phyloP scores from a whole-genome alignment of 2,113 vertebrate genomes.

The Heteronetta atricapilla region DNA sequence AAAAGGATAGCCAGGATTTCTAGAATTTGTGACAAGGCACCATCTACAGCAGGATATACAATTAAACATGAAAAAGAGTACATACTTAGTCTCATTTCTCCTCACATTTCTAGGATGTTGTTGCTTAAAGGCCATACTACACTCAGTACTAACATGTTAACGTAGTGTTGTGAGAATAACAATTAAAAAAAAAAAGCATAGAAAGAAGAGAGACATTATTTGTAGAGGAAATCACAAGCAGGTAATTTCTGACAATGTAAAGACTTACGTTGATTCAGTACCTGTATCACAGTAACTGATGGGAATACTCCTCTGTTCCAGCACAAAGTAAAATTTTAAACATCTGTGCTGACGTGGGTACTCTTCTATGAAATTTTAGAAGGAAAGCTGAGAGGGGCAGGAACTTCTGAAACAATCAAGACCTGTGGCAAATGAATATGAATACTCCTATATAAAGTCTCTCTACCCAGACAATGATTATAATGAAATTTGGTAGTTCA shows the following conservation, averaged over 20 bases:
- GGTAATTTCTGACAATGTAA: background rate
- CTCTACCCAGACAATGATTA: background rate
- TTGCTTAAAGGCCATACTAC: background rate
- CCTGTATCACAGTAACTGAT: background rate
- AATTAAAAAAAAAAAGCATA: background rate
- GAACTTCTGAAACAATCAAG: background rate
- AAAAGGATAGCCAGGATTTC: background rate
- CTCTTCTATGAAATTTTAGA: background rate
- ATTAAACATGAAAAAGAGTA: background rate
- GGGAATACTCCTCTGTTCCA: background rate
- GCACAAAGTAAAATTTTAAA: background rate
- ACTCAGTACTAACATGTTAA: background rate
- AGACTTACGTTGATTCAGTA: background rate
- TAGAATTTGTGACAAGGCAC: background rate
- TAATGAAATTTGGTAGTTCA: background rate
- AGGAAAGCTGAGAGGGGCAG: background rate
- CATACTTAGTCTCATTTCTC: accelerated
- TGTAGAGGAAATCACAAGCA: background rate
- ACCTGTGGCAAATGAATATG: background rate
- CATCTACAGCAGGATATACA: background rate
- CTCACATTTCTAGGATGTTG: background rate
- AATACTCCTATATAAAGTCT: background rate
- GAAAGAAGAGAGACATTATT: background rate
- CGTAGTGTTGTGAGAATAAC: background rate
- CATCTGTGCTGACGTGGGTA: background rate